Evolutionary conservation across 2,797 vertebrate genomes (phyloP).

Genomic region (Loris lydekkerianus): DNA sequence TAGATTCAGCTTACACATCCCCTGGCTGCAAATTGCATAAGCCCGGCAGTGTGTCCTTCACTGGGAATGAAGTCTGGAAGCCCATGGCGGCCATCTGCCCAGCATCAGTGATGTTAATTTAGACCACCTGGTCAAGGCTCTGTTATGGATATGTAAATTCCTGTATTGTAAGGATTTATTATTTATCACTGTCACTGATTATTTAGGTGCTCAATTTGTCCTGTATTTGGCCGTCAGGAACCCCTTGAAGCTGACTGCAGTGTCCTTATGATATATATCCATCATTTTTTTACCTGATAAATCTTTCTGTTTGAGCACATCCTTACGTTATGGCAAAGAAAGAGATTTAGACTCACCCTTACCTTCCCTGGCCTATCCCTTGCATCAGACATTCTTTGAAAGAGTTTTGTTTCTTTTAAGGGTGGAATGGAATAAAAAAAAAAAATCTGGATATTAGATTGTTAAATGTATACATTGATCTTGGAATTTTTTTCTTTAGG

Average conservation of each 20-base stretch:
- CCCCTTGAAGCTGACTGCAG: neutral
- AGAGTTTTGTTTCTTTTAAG: neutral
- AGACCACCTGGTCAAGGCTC: neutral
- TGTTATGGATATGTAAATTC: neutral
- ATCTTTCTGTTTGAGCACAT: neutral
- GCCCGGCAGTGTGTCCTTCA: rapidly evolving
- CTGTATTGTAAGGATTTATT: neutral
- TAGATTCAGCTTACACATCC: neutral
- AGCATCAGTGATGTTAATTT: neutral
- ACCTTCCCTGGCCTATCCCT: neutral
- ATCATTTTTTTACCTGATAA: neutral
- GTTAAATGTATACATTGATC: neutral
- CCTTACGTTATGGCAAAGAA: neutral
- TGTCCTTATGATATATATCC: neutral
- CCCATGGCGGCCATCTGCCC: neutral
- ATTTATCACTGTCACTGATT: neutral
- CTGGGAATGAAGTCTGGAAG: neutral
- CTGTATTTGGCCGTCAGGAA: neutral
- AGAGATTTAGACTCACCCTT: neutral
- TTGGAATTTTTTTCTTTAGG: neutral
- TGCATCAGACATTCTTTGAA: neutral
- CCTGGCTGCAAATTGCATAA: neutral
- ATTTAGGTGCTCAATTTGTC: neutral
- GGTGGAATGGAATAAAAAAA: neutral
- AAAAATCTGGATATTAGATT: neutral